Base-by-base conservation (phyloP, 2,888 invertebrate genomes). In the Diplazon laetatorius region DNA sequence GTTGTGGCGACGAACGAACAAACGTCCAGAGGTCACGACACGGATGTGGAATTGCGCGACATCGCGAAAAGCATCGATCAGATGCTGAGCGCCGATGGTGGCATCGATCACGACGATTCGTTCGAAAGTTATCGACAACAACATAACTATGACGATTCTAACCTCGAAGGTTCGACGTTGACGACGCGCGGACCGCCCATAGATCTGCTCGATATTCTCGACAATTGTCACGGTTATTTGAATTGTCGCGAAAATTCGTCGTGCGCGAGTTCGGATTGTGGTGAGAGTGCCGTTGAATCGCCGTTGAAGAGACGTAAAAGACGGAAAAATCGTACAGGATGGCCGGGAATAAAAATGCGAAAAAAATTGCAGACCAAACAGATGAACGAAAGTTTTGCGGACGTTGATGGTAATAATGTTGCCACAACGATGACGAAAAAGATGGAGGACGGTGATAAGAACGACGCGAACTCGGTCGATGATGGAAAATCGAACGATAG, bases 251-350 rank as follows among this genome's bases (percentile, higher is more conserved):
- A 91, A 3, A 87, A 89, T 68, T 89, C 89, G 0, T 91, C 91
- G 0, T 90, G 90, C 50, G 90, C 89, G 0, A 90, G 91, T 55
- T 91, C 91, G 1, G 91, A 91, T 22, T 90, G 90, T 10, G 91
- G 91, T 6, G 91, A 91, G 14, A 55, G 76, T 0, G 82, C 78
- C 2, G 37, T 63, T n/a, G 90, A 91, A 59, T 88, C 85, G 0
- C 91, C 90, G 0, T 68, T 87, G 10, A 93, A 93, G 55, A 91
- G 92, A 65, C 92, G 93, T 80, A 94, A 94, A 87, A 93, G 94
- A 89, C 94, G 95, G 91, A 94, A 94, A 89, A 96, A 96, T 90
- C 92, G 94, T 78, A 97, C 97, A 0, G 97, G 97, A 8, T 97
- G 97, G 97, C 97, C 97, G 0, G 89, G 91, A 1, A 91, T 89